Evolutionary conservation across 2,888 invertebrate genomes (phyloP), one percentile per base, ranked within the genome.

Genomic region (Chrysomela aeneicollis): DNA sequence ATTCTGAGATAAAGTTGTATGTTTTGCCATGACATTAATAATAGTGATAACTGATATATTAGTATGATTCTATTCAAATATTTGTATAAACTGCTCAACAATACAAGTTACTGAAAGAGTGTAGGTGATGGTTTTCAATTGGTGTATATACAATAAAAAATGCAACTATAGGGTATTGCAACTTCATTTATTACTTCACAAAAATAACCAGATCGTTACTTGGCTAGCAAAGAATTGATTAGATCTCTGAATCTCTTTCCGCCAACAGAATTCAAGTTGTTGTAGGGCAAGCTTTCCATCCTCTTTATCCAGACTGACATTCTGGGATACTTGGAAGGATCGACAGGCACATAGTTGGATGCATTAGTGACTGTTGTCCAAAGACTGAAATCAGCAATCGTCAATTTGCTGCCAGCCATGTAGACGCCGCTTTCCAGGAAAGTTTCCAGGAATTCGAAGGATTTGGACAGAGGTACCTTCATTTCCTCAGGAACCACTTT

Each of bases 271-370:
- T 62, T 62, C 57, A 61, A 18, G 6, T 65, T 22, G 9, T 30
- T 26, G 37, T 65, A 54, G 0, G 65, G 63, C 2, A 63, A 22
- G 22, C 64, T 60, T 37, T 78, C 72, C 60, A 76, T 73, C 21
- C 71, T 71, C 49, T 76, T 71, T 18, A 79, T 63, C 82, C 82
- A 82, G 18, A 73, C 73, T 0, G 61, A 60, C 12, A 82, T 59
- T 17, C 62, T 64, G 9, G 67, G 67, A 21, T 64, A 64, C 32
- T 64, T 62, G 2, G 62, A 3, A n/a, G 12, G 32, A 21, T 69
- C 63, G 0, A 65, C 47, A 15, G 54, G 62, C 9, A 59, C 59
- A 9, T 65, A 26, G 1, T 46, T 26, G 5, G 35, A 32, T 1
- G 62, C 10, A 19, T 62, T 67, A 12, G 63, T 62, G 22, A 67